Conservation (phyloP, 2,113 vertebrate species). For the Trematocara stigmaticum region DNA sequence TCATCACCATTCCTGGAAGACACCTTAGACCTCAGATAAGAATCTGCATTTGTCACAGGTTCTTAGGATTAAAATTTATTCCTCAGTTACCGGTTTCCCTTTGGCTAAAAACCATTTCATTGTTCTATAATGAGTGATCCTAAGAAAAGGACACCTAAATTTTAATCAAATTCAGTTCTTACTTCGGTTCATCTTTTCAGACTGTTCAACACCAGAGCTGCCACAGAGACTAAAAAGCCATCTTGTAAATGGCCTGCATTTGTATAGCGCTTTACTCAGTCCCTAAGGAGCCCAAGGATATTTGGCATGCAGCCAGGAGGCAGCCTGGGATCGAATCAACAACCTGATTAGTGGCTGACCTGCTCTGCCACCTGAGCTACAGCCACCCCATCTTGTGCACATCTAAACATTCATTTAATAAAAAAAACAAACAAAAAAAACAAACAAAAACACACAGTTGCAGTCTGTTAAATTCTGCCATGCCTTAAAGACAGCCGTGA, state of each 20-base stretch:
- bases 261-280: too few relatives aligned
- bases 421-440: too few relatives aligned
- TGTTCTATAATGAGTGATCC: fast-evolving
- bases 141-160: not conserved
- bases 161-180: fast-evolving
- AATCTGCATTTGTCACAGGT: not conserved
- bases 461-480: not conserved
- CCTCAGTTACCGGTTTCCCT: fast-evolving
- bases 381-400: not conserved
- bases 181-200: not conserved
- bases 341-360: too few relatives aligned
- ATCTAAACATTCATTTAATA: not conserved
- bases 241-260: not conserved
- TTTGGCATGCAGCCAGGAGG: too few relatives aligned
- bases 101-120: not conserved
- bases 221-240: not conserved
- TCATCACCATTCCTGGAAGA: not conserved
- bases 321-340: too few relatives aligned
- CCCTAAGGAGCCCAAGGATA: too few relatives aligned
- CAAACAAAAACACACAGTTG: not conserved
- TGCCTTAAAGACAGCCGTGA: fast-evolving
- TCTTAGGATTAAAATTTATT: fast-evolving
- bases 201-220: not conserved
- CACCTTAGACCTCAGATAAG: fast-evolving
- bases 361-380: too few relatives aligned